These are phyloP conservation scores for Sula dactylatra DNA, from an alignment of 2,113 vertebrate species.

Conservation along the genomic window DNA sequence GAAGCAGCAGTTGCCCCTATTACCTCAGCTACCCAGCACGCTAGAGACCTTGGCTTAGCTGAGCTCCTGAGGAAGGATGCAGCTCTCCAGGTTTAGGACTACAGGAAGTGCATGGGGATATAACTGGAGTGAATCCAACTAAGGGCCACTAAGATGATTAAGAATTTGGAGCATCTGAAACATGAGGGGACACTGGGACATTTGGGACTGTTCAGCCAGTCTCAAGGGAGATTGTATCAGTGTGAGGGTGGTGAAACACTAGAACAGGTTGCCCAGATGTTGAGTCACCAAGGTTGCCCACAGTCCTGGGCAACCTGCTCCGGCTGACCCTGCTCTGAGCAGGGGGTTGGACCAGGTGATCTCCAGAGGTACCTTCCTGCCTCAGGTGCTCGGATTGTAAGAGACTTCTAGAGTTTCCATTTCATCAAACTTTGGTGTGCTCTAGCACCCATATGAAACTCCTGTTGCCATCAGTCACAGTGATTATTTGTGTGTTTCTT, in stretches of 20 bases:
- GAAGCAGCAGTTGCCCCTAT: background rate
- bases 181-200: background rate
- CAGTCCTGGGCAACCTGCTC: background rate
- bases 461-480: background rate
- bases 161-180: rapidly evolving
- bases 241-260: background rate
- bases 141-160: background rate
- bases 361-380: background rate
- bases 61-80: background rate
- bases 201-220: background rate
- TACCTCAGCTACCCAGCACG: background rate
- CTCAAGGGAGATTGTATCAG: background rate
- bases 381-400: background rate
- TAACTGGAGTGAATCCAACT: background rate
- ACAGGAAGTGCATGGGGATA: background rate
- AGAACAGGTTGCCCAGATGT: background rate
- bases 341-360: rapidly evolving
- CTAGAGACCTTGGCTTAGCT: background rate
- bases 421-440: background rate
- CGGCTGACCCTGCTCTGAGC: background rate
- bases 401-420: background rate
- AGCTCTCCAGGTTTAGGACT: background rate
- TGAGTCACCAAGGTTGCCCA: background rate
- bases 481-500: background rate
- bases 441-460: background rate